Conservation (phyloP, 2,888 invertebrate genomes). For the Caenorhabditis plicata region DNA sequence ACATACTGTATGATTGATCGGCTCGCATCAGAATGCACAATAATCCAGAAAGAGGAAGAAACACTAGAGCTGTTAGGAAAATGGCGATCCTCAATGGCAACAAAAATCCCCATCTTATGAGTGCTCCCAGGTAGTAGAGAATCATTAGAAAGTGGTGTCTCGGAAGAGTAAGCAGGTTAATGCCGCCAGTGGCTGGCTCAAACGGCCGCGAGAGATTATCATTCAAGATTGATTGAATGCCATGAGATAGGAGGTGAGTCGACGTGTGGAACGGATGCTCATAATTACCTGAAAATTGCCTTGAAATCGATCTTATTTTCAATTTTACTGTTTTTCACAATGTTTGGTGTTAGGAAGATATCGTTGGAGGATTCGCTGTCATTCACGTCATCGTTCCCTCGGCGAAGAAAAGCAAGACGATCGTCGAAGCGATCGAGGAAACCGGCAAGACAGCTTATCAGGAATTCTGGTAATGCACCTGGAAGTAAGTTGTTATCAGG, state of each 20-base stretch:
- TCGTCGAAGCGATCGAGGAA: too few relatives aligned
- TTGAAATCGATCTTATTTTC: too few relatives aligned
- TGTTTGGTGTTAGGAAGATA: slow-evolving; percentile 6
- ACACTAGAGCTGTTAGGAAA: slow-evolving; percentile 35
- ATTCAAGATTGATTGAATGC: slow-evolving; percentile 33
- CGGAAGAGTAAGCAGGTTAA: slow-evolving; percentile 1
- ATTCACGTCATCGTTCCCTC: background rate
- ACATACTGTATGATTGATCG: slow-evolving; percentile 15
- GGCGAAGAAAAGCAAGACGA: slow-evolving; percentile 6
- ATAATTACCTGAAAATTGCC: slow-evolving; percentile 1
- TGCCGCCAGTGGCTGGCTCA: slow-evolving; percentile 1
- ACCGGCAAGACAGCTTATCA: too few relatives aligned
- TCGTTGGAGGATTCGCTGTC: slow-evolving; percentile 1
- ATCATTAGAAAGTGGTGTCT: background rate
- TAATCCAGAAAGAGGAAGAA: slow-evolving; percentile 32
- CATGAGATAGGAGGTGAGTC: slow-evolving; percentile 6
- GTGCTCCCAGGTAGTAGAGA: slow-evolving; percentile 11
- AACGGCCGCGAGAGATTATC: slow-evolving; percentile 34
- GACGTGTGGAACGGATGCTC: slow-evolving; percentile 11
- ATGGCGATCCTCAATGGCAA: slow-evolving; percentile 48
- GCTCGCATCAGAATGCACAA: slow-evolving; percentile 12
- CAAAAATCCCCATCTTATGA: slow-evolving; percentile 29
- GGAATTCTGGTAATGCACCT: slow-evolving; percentile 5
- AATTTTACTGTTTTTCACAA: slow-evolving; percentile 2
- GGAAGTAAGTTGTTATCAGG: slow-evolving; percentile 6